A percentile compares a stretch with the other conserved stretches of the same genome.
phyloP scores from a whole-genome alignment of 2,797 vertebrate genomes.

The Dendrocincla fuliginosa region DNA sequence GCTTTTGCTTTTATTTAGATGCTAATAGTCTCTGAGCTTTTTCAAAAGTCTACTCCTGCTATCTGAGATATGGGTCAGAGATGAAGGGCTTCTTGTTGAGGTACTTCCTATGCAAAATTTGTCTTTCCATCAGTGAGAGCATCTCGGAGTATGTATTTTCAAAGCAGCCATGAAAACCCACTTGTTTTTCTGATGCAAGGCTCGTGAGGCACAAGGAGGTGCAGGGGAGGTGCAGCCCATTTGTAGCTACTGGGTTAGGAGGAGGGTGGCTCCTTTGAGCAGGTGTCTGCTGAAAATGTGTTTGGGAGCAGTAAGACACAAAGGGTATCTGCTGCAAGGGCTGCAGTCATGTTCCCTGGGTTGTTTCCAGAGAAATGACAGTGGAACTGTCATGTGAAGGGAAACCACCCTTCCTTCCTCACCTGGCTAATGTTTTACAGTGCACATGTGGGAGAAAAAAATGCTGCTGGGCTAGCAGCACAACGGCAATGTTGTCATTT shows the following conservation, averaged over 20 bases:
- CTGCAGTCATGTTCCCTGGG: accelerated
- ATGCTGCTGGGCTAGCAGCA: neutral
- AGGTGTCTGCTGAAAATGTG: neutral
- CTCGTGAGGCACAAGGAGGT: accelerated
- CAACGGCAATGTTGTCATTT: accelerated
- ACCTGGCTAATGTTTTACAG: accelerated
- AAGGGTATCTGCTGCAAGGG: neutral
- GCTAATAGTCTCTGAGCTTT: neutral
- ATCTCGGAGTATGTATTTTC: neutral
- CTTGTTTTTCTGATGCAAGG: neutral
- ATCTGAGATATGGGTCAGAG: neutral
- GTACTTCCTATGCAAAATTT: neutral
- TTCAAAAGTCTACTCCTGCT: neutral
- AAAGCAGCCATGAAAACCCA: neutral
- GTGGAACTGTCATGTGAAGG: neutral
- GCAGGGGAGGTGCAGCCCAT: neutral
- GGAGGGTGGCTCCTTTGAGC: neutral
- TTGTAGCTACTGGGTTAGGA: neutral
- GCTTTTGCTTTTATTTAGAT: neutral
- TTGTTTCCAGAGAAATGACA: neutral
- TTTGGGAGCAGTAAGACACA: neutral
- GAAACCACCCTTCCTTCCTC: neutral
- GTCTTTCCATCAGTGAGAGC: neutral
- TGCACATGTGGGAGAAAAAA: accelerated
- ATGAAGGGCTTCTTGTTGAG: neutral